Percentiles rank a stretch among this genome's conserved stretches.
phyloP scores from a whole-genome alignment of 2,113 vertebrate genomes.

The Orycteropus afer region DNA sequence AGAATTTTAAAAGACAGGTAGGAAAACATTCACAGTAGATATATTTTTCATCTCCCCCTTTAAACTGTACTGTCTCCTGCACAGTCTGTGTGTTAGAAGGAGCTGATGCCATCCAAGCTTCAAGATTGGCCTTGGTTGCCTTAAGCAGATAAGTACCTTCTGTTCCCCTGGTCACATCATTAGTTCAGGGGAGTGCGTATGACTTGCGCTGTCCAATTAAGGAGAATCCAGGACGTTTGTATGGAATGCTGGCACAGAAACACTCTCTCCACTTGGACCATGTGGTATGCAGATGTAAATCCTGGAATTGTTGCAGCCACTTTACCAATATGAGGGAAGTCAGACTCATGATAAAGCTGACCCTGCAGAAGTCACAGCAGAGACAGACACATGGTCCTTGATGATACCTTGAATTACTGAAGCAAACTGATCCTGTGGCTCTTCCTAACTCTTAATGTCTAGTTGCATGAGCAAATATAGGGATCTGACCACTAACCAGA shows the following conservation, averaged over 20 bases:
- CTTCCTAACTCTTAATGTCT: background rate
- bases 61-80: background rate
- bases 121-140: background rate
- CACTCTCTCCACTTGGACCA: background rate
- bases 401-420: background rate
- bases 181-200: background rate
- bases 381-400: background rate
- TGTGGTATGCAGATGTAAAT: background rate
- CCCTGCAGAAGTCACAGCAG: background rate
- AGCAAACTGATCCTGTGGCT: background rate
- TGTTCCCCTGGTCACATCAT: background rate
- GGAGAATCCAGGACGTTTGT: background rate
- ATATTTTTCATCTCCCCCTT: background rate
- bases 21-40: conserved; percentile 22
- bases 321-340: background rate
- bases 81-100: background rate
- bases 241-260: background rate
- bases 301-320: background rate
- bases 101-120: background rate
- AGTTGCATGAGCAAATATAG: background rate
- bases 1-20: conserved; percentile 38
- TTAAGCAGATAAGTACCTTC: background rate
- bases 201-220: background rate
- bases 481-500: no score
- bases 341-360: background rate